phyloP scores from a whole-genome alignment of 2,797 vertebrate genomes.

The Champsocephalus esox region DNA sequence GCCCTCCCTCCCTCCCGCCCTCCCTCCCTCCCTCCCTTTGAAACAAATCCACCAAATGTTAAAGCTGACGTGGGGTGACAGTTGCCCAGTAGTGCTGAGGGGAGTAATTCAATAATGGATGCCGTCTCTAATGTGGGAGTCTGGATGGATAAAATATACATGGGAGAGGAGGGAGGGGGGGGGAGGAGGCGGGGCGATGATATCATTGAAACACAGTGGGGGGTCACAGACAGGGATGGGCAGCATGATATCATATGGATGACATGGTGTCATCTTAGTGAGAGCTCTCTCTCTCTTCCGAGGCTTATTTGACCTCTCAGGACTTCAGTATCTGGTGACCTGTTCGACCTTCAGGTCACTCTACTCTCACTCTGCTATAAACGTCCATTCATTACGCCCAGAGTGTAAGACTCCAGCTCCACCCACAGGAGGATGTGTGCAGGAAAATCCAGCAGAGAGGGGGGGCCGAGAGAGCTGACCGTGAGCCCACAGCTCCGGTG shows the following conservation, averaged over 20 bases:
- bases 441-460: conserved; percentile 11
- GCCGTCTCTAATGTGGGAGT: conserved; percentile 77
- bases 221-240: conserved; percentile 58
- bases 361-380: conserved; percentile 18
- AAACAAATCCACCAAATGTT: conserved; percentile 77
- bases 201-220: conserved; percentile 67
- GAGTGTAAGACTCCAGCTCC: conserved; percentile 39
- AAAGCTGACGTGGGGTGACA: conserved; percentile 78
- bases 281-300: conserved; percentile 5
- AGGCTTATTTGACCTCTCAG: conserved; percentile 2
- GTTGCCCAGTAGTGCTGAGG: conserved; percentile 78
- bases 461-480: conserved; percentile 4
- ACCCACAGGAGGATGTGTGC: conserved; percentile 44
- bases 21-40: conserved; percentile 43
- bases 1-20: conserved; percentile 21
- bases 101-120: conserved; percentile 85
- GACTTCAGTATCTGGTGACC: conserved; percentile 6
- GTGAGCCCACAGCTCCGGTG: conserved; percentile 38
- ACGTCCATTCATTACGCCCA: conserved; percentile 11
- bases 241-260: conserved; percentile 59
- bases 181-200: conserved; percentile 37
- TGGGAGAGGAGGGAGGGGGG: conserved; percentile 61
- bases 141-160: conserved; percentile 83
- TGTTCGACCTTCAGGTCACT: conserved; percentile 34
- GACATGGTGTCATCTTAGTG: conserved; percentile 16